Percentiles rank a stretch among this genome's conserved stretches.
phyloP scores from a whole-genome alignment of 2,113 vertebrate species.

The Tursiops truncatus region DNA sequence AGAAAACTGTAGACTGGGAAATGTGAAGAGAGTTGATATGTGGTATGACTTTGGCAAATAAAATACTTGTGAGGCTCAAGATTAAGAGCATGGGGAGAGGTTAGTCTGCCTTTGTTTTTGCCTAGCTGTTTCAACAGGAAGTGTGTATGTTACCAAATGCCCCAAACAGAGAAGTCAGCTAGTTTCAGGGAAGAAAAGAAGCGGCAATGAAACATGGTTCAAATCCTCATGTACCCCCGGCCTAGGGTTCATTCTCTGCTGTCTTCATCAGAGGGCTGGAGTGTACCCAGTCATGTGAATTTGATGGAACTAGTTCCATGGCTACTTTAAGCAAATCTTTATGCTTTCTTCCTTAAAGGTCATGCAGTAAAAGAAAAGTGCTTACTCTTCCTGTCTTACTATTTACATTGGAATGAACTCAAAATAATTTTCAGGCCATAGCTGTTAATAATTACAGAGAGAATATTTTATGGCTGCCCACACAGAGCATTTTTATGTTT shows the following conservation, averaged over 20 bases:
- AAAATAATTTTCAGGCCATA: conserved; percentile 44
- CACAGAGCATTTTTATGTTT: conserved; percentile 36
- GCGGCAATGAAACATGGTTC: not conserved
- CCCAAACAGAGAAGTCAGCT: not conserved
- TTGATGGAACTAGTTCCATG: not conserved
- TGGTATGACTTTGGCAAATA: not conserved
- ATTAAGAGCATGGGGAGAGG: not conserved
- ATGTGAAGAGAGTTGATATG: not conserved
- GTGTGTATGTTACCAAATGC: not conserved
- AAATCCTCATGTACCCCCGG: not conserved
- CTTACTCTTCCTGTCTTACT: conserved; percentile 7
- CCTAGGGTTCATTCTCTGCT: not conserved
- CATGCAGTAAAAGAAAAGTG: not conserved
- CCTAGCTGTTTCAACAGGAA: not conserved
- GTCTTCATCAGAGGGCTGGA: not conserved
- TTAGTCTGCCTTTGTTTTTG: not conserved
- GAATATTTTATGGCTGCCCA: conserved; percentile 25
- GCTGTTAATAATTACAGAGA: conserved; percentile 65
- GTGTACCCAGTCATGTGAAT: not conserved
- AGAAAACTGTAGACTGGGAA: not conserved
- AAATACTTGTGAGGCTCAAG: not conserved
- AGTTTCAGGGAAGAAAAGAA: not conserved
- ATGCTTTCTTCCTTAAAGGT: conserved; percentile 34
- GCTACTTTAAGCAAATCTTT: conserved; percentile 6
- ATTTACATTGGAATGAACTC: conserved; percentile 34